Evolutionary conservation across 2,113 vertebrate genomes (phyloP).

Genomic region (Pionites leucogaster): DNA sequence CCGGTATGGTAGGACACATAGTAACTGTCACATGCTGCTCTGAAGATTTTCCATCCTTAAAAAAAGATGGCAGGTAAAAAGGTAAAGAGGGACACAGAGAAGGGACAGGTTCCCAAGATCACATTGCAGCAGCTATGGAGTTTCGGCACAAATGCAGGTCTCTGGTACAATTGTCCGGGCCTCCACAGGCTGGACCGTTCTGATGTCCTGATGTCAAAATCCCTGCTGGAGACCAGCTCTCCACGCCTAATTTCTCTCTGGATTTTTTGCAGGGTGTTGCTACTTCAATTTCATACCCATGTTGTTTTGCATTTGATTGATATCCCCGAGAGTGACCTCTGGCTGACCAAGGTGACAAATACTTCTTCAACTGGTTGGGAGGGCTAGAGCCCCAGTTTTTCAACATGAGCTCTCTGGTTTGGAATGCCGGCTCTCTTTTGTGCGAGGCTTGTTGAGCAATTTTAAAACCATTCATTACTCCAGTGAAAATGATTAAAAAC

Average conservation of each 20-base stretch:
- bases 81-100: not conserved
- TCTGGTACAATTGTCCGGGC: not conserved
- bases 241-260: not conserved
- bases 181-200: not conserved
- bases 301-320: slow-evolving; percentile 52
- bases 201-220: not conserved
- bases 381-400: slow-evolving; percentile 25
- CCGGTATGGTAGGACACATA: not conserved
- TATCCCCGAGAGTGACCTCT: slow-evolving; percentile 2
- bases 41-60: not conserved
- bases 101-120: not conserved
- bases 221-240: not conserved
- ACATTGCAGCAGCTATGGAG: not conserved
- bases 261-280: not conserved
- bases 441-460: slow-evolving; percentile 22
- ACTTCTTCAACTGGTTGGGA: slow-evolving; percentile 54
- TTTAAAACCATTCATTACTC: slow-evolving; percentile 38
- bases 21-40: not conserved
- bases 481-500: slow-evolving; percentile 57
- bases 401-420: slow-evolving; percentile 54
- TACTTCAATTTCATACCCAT: not conserved
- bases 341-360: slow-evolving; percentile 67
- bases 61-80: not conserved
- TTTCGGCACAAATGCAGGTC: not conserved
- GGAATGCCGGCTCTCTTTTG: slow-evolving; percentile 50